Base-by-base conservation (phyloP, 2,888 invertebrate species). In the Mechanitis messenoides region DNA sequence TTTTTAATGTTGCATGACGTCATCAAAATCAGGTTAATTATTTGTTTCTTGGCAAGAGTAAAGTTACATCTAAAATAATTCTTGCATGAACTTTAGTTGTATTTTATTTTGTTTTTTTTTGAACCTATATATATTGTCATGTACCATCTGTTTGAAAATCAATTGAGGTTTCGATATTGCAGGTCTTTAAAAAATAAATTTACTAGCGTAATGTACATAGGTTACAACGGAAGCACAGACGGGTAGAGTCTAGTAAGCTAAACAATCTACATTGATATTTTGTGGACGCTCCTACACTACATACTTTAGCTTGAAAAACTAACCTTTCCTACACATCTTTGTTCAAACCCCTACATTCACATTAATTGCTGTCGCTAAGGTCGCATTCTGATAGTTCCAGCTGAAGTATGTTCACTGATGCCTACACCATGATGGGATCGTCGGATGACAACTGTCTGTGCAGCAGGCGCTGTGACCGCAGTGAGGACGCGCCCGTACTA, bases 371-470 rank as follows among this genome's bases (percentile, higher is more conserved):
- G 9, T 11, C 9, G 9, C 11, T 7, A 9, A 1, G 42, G 42
- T 42, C 6, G 35, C 35, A 42, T 11, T 1, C 1, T 11, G 7
- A 42, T 42, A 42, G 42, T 42, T 42, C 42, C 7, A 1, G 6
- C 7, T 9, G 9, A 42, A 2, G 42, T 42, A 11, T 42, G 42
- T 7, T 9, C 42, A 9, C 42, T 42, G 42, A 11, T 11, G 42
- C 31, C 62, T 80, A 89, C 60, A 91, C 91, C 91, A 91, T 91
- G 75, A 91, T 90, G 70, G 91, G 90, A 71, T 91, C 91, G 73
- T 91, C 91, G 2, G 90, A 90, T 60, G 90, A 90, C 28, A 91
- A 85, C 66, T 90, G 90, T 2, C 91, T 75, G 68, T 90, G 90
- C 68, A 89, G 76, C 57, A 87, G 77, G 1, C 89, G 79, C 70